These are phyloP conservation scores for Mamestra brassicae DNA, from an alignment of 2,888 invertebrate species.

Conservation along the genomic window DNA sequence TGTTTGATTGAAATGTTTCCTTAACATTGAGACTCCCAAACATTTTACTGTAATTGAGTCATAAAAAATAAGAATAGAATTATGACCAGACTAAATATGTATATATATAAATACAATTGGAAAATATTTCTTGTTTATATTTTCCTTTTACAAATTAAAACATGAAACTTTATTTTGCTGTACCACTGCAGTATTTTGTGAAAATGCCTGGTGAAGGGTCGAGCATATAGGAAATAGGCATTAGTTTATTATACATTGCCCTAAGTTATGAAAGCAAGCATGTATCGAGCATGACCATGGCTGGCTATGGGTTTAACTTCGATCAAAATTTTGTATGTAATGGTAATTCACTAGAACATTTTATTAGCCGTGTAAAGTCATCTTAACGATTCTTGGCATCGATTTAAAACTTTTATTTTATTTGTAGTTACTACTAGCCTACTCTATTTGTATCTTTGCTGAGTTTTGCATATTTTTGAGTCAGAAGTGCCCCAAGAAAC, in stretches of 20 bases:
- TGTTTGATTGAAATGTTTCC: not conserved
- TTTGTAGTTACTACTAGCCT: conserved; percentile 2
- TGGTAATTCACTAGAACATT: no score
- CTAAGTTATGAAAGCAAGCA: not conserved
- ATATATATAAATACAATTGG: conserved; percentile 9
- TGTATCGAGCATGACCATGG: not conserved
- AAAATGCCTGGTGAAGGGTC: not conserved
- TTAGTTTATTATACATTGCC: not conserved
- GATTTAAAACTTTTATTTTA: not conserved
- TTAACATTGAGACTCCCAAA: not conserved
- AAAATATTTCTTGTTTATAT: conserved; percentile 23
- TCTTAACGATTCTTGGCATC: not conserved
- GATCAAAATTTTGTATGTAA: not conserved
- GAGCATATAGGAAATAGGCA: not conserved
- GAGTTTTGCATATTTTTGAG: not conserved
- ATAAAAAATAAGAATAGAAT: not conserved
- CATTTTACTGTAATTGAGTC: no score
- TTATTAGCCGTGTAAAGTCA: no score
- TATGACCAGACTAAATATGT: conserved; percentile 7
- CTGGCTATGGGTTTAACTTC: not conserved
- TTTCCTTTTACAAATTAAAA: conserved; percentile 23
- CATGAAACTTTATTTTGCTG: not conserved
- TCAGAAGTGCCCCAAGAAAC: not conserved
- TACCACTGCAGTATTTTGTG: not conserved
- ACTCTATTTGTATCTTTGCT: not conserved